These are phyloP conservation scores for Sylvicola cinctus DNA, from an alignment of 2,888 invertebrate species.

Conservation along the genomic window DNA sequence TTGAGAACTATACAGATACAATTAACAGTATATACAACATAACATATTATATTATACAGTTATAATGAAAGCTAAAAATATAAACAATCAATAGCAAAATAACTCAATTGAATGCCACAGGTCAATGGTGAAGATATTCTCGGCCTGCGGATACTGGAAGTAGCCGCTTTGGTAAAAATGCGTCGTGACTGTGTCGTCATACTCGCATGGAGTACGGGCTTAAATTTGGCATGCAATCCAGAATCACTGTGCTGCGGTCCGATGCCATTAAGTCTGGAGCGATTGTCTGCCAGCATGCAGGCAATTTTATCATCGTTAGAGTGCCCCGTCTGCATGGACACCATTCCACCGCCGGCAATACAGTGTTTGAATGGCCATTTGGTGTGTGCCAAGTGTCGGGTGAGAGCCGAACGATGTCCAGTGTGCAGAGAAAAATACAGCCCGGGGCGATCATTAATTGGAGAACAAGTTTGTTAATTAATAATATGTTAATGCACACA, in stretches of 20 bases:
- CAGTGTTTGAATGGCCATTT: constrained; percentile 46
- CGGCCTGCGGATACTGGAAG: constrained; percentile 29
- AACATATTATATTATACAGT: too few species aligned
- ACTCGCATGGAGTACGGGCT: constrained; percentile 29
- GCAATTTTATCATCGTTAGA: constrained; percentile 32
- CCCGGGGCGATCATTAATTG: constrained; percentile 29
- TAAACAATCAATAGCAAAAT: neutral
- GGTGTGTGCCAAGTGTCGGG: constrained; percentile 36
- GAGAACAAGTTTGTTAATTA: constrained; percentile 25
- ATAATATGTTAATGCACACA: neutral
- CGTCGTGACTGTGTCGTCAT: constrained; percentile 25
- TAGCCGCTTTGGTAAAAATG: constrained; percentile 29
- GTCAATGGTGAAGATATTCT: constrained; percentile 33
- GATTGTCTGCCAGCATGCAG: constrained; percentile 29
- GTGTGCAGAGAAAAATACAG: constrained; percentile 35
- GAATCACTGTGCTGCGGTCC: constrained; percentile 31
- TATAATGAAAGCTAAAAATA: too few species aligned
- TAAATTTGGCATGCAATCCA: constrained; percentile 26
- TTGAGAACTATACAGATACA: too few species aligned
- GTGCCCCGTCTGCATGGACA: constrained; percentile 43
- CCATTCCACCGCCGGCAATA: constrained; percentile 36
- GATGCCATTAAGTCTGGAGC: constrained; percentile 31
- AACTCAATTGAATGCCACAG: constrained; percentile 23
- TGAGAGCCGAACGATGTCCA: constrained; percentile 37
- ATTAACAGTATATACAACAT: too few species aligned